These are phyloP conservation scores for Aphodius sticticus DNA, from an alignment of 2,888 invertebrate species.

Conservation along the genomic window DNA sequence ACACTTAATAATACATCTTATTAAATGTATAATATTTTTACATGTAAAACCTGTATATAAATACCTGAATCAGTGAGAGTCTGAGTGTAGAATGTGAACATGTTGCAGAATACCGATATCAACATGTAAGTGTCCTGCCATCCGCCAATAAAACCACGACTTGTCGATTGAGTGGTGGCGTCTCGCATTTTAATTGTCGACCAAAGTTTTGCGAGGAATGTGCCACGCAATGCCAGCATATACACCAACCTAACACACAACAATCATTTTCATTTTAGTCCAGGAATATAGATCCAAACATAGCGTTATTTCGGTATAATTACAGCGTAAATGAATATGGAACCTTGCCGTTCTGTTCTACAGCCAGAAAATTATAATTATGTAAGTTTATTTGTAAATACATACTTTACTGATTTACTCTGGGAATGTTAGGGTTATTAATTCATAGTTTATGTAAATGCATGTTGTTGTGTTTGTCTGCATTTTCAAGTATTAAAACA, in stretches of 20 bases:
- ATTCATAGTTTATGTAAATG: too few species aligned
- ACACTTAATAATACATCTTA: too few species aligned
- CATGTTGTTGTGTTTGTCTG: too few species aligned
- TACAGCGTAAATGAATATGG: too few species aligned
- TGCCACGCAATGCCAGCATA: conserved; percentile 56
- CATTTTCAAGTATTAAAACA: too few species aligned
- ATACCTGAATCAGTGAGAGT: conserved; percentile 58
- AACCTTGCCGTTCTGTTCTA: too few species aligned
- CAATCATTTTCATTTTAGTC: background rate
- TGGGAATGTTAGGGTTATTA: too few species aligned
- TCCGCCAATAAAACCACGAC: conserved; percentile 49
- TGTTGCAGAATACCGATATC: conserved; percentile 59
- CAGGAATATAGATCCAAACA: conserved; percentile 31
- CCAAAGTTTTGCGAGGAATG: conserved; percentile 57
- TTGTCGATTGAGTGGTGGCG: conserved; percentile 49
- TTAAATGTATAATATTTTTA: too few species aligned
- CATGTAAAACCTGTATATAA: conserved; percentile 11
- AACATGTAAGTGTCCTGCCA: conserved; percentile 56
- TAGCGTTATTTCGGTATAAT: too few species aligned
- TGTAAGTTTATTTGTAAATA: too few species aligned
- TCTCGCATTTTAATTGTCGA: conserved; percentile 50
- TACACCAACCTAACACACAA: conserved; percentile 51
- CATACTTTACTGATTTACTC: too few species aligned
- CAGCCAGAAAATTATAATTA: too few species aligned
- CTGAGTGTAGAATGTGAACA: conserved; percentile 60